Conservation (phyloP, 1,140 invertebrate genomes). For the Bursaphelenchus mucronatus region DNA sequence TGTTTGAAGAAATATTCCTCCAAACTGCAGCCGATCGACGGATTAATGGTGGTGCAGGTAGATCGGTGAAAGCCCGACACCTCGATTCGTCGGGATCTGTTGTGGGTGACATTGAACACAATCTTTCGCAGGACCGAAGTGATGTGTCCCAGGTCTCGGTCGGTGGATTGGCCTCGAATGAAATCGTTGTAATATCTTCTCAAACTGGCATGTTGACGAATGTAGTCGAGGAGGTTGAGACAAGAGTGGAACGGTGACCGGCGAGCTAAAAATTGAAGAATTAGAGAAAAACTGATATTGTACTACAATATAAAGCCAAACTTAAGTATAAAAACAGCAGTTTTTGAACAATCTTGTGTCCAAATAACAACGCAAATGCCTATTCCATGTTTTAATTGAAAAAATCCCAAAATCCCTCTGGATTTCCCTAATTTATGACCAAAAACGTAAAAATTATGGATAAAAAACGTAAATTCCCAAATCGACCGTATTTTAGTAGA, state of each 20-base stretch:
- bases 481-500: neutral
- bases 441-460: no score
- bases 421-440: no score
- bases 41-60: neutral
- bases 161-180: neutral
- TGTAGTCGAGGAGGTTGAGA: neutral
- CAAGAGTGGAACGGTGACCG: constrained; percentile 12
- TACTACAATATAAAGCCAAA: no score
- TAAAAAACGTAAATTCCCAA: neutral
- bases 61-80: constrained; percentile 4
- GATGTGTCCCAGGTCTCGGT: neutral
- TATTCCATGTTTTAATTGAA: no score
- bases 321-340: no score
- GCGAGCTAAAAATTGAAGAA: no score
- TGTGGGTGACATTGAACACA: neutral
- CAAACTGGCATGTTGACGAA: neutral
- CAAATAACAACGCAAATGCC: no score
- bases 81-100: constrained; percentile 9
- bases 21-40: neutral
- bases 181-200: neutral
- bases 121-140: constrained; percentile 5
- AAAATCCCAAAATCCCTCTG: no score
- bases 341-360: no score
- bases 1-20: neutral
- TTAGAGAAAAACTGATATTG: no score